phyloP scores from a whole-genome alignment of 2,113 vertebrate species.

The Nannobrachium achirus region DNA sequence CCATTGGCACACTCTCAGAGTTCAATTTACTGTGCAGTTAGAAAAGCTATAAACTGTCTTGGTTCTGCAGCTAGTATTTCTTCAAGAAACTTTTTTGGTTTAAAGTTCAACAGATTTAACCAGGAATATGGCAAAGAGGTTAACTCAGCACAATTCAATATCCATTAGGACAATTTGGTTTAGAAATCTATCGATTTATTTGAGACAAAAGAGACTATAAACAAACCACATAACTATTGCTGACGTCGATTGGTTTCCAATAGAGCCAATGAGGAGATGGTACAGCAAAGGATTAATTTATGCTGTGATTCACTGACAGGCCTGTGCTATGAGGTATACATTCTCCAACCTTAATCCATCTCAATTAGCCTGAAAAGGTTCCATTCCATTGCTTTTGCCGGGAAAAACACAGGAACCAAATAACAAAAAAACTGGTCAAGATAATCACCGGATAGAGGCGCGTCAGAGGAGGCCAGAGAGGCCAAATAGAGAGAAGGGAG shows the following conservation, averaged over 20 bases:
- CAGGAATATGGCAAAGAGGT: not conserved
- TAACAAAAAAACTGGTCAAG: not conserved
- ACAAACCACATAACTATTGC: not conserved
- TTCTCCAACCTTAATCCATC: constrained; percentile 10
- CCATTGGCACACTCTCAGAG: too few species aligned
- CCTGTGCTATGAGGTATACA: not conserved
- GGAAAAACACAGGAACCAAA: too few species aligned
- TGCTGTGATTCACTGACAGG: constrained; percentile 1
- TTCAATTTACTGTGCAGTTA: too few species aligned
- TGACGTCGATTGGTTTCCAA: constrained; percentile 19
- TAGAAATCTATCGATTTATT: not conserved
- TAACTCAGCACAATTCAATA: not conserved
- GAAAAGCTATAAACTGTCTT: too few species aligned
- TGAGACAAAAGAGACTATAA: not conserved
- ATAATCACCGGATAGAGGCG: not conserved
- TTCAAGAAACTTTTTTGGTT: too few species aligned
- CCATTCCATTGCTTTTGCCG: not conserved
- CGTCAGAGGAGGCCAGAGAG: not conserved
- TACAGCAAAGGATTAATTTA: not conserved
- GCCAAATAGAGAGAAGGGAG: not conserved
- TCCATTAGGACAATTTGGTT: not conserved
- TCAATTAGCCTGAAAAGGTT: not conserved
- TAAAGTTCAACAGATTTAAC: too few species aligned
- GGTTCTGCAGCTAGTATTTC: too few species aligned
- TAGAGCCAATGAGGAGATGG: not conserved